Conservation (phyloP, 2,888 invertebrate species). For the Tenodera sinensis region DNA sequence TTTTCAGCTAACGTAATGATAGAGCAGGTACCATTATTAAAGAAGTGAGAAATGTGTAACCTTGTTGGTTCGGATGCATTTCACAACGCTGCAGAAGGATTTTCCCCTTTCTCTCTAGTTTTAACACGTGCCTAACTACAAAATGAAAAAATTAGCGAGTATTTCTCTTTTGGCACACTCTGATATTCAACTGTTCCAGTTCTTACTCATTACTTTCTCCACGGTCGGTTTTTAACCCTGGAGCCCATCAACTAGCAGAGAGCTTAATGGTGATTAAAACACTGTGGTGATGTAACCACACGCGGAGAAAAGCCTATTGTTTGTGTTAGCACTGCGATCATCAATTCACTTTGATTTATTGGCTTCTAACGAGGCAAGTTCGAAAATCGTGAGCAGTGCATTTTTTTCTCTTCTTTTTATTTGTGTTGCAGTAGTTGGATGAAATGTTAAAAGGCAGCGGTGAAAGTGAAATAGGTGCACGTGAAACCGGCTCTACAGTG, state of each 20-base stretch:
- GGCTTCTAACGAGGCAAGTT: neutral
- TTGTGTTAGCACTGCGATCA: constrained; percentile 2
- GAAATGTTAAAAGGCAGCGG: neutral
- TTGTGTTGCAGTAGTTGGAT: neutral
- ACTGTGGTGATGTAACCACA: neutral
- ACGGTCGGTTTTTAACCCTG: neutral
- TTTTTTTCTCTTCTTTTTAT: neutral
- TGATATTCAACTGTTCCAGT: neutral
- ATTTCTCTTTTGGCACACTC: neutral
- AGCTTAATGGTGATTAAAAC: neutral
- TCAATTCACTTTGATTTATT: constrained; percentile 12
- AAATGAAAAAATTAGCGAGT: neutral
- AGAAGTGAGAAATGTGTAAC: too few relatives aligned
- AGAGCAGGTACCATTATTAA: too few relatives aligned
- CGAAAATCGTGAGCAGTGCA: neutral
- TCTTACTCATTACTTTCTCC: neutral
- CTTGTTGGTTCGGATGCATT: too few relatives aligned
- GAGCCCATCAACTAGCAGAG: neutral
- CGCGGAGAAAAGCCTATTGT: neutral
- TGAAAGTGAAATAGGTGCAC: constrained; percentile 9
- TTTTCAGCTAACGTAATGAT: too few relatives aligned
- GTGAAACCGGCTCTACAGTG: neutral
- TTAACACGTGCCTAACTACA: neutral
- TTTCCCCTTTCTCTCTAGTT: too few relatives aligned
- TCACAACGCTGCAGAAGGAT: too few relatives aligned